Conservation (phyloP, 2,888 invertebrate species). For the Zaprionus bogoriensis region DNA sequence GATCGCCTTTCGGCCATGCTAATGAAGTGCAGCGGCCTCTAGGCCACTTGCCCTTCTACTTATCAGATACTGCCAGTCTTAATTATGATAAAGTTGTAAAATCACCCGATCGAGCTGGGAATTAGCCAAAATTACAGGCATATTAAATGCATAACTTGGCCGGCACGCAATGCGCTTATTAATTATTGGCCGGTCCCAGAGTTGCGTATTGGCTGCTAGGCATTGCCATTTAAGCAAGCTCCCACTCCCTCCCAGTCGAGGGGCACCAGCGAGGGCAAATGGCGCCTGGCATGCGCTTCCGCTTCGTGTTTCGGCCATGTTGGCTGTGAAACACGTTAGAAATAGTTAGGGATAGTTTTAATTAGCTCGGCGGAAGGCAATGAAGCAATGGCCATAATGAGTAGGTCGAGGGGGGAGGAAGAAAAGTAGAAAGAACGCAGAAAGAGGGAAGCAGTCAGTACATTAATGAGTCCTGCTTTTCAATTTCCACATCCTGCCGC, state of each 20-base stretch:
- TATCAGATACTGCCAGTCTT: slow-evolving; percentile 39
- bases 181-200: slow-evolving; percentile 29
- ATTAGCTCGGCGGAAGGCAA: slow-evolving; percentile 48
- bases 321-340: slow-evolving; percentile 15
- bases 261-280: slow-evolving; percentile 50
- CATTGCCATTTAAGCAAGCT: slow-evolving; percentile 31
- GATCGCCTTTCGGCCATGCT: slow-evolving; percentile 53
- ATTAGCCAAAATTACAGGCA: slow-evolving; percentile 61
- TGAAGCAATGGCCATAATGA: slow-evolving; percentile 56
- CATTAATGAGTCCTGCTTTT: slow-evolving; percentile 46
- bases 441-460: background rate
- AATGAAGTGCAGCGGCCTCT: slow-evolving; percentile 64
- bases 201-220: slow-evolving; percentile 19
- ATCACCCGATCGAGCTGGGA: slow-evolving; percentile 44
- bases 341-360: slow-evolving; percentile 50
- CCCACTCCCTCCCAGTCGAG: slow-evolving; percentile 7
- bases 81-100: slow-evolving; percentile 79
- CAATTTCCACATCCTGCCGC: slow-evolving; percentile 5
- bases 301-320: slow-evolving; percentile 59
- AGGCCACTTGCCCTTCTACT: slow-evolving; percentile 27
- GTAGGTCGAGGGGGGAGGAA: background rate
- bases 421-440: background rate
- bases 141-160: slow-evolving; percentile 68
- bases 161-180: slow-evolving; percentile 40
- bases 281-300: slow-evolving; percentile 74